phyloP scores from a whole-genome alignment of 2,797 vertebrate genomes.

The Benthosema pterotum region DNA sequence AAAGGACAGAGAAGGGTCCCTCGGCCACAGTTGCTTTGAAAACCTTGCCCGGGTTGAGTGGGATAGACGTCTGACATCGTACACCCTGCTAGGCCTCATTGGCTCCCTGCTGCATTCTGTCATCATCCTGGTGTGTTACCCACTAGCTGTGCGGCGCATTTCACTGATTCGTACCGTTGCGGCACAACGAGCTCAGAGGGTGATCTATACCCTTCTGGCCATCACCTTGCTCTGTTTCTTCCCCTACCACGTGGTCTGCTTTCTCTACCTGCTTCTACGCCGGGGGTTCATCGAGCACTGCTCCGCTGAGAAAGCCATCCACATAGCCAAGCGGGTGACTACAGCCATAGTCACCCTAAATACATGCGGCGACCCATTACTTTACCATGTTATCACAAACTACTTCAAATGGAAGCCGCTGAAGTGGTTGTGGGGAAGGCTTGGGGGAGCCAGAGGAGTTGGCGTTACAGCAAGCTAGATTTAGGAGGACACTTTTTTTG shows the following conservation, averaged over 20 bases:
- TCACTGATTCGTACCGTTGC: constrained; percentile 53
- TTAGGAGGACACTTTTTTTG: no score
- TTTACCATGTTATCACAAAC: constrained; percentile 81
- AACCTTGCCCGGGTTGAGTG: constrained; percentile 68
- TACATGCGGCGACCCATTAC: constrained; percentile 84
- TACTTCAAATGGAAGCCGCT: constrained; percentile 62
- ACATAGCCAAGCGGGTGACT: constrained; percentile 74
- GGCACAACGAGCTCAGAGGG: constrained; percentile 65
- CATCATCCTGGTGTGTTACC: constrained; percentile 79
- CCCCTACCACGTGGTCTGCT: constrained; percentile 80
- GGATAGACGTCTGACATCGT: constrained; percentile 57
- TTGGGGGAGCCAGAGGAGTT: constrained; percentile 47
- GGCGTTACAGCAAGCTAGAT: constrained; percentile 64
- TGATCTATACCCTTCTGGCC: constrained; percentile 74
- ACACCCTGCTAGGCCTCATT: constrained; percentile 70
- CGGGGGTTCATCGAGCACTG: constrained; percentile 48
- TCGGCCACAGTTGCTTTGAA: constrained; percentile 79
- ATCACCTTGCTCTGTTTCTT: constrained; percentile 86
- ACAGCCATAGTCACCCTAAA: constrained; percentile 82
- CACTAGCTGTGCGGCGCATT: constrained; percentile 68
- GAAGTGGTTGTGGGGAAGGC: constrained; percentile 30
- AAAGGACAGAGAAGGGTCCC: accelerated
- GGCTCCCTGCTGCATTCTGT: constrained; percentile 78
- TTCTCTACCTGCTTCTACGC: constrained; percentile 78
- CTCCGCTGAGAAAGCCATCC: constrained; percentile 36